Evolutionary conservation across 2,888 invertebrate genomes (phyloP).

Genomic region (Caenorhabditis sulstoni): DNA sequence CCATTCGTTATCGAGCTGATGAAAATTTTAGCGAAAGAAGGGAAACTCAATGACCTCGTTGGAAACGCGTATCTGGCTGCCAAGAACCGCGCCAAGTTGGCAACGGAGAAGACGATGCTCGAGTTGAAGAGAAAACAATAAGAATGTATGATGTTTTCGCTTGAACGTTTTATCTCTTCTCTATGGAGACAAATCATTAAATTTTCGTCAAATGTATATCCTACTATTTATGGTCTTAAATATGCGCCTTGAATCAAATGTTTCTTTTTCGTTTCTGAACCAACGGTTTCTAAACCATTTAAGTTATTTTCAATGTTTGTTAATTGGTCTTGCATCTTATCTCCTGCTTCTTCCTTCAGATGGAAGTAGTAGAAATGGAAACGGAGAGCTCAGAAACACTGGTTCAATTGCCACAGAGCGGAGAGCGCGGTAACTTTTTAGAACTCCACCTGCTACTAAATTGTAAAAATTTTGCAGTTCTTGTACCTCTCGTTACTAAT

Average conservation of each 20-base stretch:
- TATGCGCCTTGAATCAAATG: background rate
- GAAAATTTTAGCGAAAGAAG: slow-evolving; percentile 92
- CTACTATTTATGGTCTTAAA: slow-evolving; percentile 5
- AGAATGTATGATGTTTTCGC: no score
- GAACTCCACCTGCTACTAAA: no score
- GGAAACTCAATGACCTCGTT: slow-evolving; percentile 90
- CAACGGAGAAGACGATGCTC: slow-evolving; percentile 28
- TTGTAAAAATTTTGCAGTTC: slow-evolving; percentile 35
- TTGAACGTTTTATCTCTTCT: slow-evolving; percentile 6
- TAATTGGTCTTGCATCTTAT: background rate
- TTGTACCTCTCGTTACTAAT: slow-evolving; percentile 52
- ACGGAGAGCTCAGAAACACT: slow-evolving; percentile 28
- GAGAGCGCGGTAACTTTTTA: slow-evolving; percentile 29
- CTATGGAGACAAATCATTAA: no score
- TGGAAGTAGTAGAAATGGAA: slow-evolving; percentile 36
- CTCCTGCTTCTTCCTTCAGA: background rate
- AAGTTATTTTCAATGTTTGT: slow-evolving; percentile 7
- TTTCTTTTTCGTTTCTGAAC: background rate
- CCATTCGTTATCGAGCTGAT: slow-evolving; percentile 96
- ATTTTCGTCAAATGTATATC: no score
- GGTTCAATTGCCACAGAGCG: slow-evolving; percentile 36
- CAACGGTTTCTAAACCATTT: background rate
- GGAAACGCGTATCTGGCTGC: slow-evolving; percentile 82
- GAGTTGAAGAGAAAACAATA: slow-evolving; percentile 45
- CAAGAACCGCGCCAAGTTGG: slow-evolving; percentile 10